Percentiles rank a stretch among this genome's conserved stretches.
These are phyloP conservation scores for Nemotelus pantherinus DNA, from an alignment of 2,888 invertebrate genomes.

Conservation along the genomic window DNA sequence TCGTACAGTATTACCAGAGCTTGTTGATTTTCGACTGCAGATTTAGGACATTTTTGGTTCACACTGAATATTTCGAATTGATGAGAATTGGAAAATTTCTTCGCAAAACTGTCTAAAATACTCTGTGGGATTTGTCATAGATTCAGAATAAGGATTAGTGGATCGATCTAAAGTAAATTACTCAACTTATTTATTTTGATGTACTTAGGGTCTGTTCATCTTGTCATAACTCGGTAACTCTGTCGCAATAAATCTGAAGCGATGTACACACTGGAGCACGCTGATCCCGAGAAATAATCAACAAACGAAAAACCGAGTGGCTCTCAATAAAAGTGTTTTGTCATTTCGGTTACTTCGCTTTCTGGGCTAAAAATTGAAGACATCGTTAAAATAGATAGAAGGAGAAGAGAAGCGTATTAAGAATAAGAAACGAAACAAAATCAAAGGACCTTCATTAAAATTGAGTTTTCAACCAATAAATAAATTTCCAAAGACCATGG, in stretches of 20 bases:
- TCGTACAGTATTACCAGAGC: neutral
- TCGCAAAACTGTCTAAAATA: no score
- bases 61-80: no score
- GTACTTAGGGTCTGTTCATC: no score
- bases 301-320: constrained; percentile 8
- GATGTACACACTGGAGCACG: neutral
- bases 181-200: no score
- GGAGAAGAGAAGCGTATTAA: constrained; percentile 19
- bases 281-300: no score
- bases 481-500: constrained; percentile 54
- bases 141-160: no score
- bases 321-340: constrained; percentile 42
- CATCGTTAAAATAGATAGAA: constrained; percentile 33
- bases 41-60: no score
- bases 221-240: neutral
- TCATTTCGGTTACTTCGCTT: constrained; percentile 36
- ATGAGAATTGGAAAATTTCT: no score
- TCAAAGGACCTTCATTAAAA: constrained; percentile 60
- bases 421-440: constrained; percentile 17
- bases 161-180: no score
- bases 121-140: no score
- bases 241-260: constrained; percentile 6
- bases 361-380: constrained; percentile 18
- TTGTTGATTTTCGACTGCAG: no score
- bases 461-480: constrained; percentile 62